Base-by-base conservation (phyloP, 92 coral and sea anemone species). In the Epizoanthus ramosus region DNA sequence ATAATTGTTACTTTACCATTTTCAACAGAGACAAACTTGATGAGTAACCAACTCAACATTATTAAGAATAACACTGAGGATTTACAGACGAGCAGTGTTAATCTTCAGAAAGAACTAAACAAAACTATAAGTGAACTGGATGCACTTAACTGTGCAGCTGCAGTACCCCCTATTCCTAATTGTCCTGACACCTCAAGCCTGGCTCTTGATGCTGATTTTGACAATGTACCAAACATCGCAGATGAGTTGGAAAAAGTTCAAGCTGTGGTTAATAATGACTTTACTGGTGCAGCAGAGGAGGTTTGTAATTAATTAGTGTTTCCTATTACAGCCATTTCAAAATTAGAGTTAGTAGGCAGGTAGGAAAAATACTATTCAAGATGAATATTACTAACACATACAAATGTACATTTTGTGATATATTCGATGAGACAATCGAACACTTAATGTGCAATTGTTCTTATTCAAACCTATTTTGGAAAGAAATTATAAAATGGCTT, bases 131-230 rank as follows among this genome's bases (percentile, higher is more conserved):
- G 0, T 0, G 35, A 86, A 0, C 90, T 95, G 37, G 56, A 3
- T 16, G 16, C 8, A 0, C 0, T 75, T 1, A 0, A 24, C 4
- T 10, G 80, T 23, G 0, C 43, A 28, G 0, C n/a, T n/a, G n/a
- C 10, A 15, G 0, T 9, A 45, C 43, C 43, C 43, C 2, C 43
- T 1, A 6, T 0, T 3, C 57, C 85, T 63, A 24, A 63, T 15
- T 15, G 18, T 3, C 68, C 56, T 37, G 16, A 73, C 31, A 0
- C 69, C 8, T 66, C 25, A 33, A 28, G 72, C 3, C 79, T 93
- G 41, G 56, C 14, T 3, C 81, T 88, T 8, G 94, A 83, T 37
- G 98, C 98, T 2, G 61, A 95, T 87, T 95, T 93, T 31, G 84
- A 66, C 50, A 80, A 73, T 5, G 90, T 95, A 71, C 97, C 97